Percentiles rank a stretch among this genome's conserved stretches.
Evolutionary conservation across 1,140 invertebrate genomes (phyloP).

Genomic region (Zaprionus tsacasi): DNA sequence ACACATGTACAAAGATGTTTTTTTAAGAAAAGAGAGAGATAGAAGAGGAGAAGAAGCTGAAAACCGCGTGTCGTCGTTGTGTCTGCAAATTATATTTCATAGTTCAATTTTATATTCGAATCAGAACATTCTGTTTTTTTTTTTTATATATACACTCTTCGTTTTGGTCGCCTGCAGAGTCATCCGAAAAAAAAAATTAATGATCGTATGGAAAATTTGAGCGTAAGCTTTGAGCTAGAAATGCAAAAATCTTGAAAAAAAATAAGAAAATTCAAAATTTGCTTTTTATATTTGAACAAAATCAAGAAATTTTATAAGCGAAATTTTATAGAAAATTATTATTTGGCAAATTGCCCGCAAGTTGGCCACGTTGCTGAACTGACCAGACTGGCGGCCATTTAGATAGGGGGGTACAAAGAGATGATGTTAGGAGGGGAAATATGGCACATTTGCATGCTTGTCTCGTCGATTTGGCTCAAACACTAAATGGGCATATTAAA

Average conservation of each 20-base stretch:
- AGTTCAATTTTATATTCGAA: constrained; percentile 58
- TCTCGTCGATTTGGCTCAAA: constrained; percentile 37
- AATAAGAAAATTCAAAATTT: constrained; percentile 35
- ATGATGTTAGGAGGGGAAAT: not conserved
- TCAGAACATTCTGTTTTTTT: constrained; percentile 2
- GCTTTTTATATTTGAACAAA: constrained; percentile 65
- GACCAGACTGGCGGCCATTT: constrained; percentile 13
- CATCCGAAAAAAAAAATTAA: constrained; percentile 69
- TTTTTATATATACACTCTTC: not conserved
- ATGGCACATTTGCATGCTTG: constrained; percentile 38
- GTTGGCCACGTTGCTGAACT: constrained; percentile 38
- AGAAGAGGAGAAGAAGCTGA: constrained; percentile 25
- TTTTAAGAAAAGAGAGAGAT: not conserved
- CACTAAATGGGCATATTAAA: constrained; percentile 67
- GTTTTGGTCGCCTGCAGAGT: constrained; percentile 28
- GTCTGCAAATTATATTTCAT: constrained; percentile 74
- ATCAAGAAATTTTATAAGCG: constrained; percentile 50
- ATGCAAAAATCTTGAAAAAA: not conserved
- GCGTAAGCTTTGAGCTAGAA: constrained; percentile 50
- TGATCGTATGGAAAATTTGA: constrained; percentile 72
- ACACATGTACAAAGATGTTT: constrained; percentile 36
- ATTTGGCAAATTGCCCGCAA: constrained; percentile 65
- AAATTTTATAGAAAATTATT: constrained; percentile 76
- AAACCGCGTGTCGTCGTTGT: constrained; percentile 61
- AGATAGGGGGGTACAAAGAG: not conserved